Evolutionary conservation across 2,113 vertebrate genomes (phyloP), one percentile per base, ranked within the genome.

Genomic region (Eudyptes chrysolophus): DNA sequence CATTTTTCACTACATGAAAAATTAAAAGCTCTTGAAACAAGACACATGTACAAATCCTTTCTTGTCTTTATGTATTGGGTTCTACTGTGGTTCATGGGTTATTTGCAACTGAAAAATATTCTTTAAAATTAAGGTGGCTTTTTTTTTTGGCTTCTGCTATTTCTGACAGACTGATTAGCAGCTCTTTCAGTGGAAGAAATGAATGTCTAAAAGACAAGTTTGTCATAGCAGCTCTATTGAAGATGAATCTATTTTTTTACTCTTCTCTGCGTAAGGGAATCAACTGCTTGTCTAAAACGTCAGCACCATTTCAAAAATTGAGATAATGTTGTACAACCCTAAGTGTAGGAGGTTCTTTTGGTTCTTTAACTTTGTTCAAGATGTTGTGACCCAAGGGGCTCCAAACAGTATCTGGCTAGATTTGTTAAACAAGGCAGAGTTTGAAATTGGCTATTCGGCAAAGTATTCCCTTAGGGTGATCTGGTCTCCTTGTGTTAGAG

Each of bases 141-240:
- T 13, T 44, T 20, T 80, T 89, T 72, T 84, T 96, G 69, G 34
- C 71, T 92, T 64, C 66, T 93, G 34, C 75, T 95, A 58, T 84
- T 94, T 96, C 77, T 96, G 93, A 68, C 84, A 96, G 77, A 65
- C 70, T 92, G 89, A 94, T 95, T 87, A 95, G 81, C 83, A 94
- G 69, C 72, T 87, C 80, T 92, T 94, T 92, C 69, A 92, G 40
- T 75, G 58, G 55, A 70, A 94, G 38, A 87, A 94, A 86, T 68
- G 26, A 78, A 66, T 84, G 72, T 81, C 92, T 94, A 52, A 84
- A 94, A 75, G 94, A 95, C 94, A 91, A 82, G 86, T 89, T 96
- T 95, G 91, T 97, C 92, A 90, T 95, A 94, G 90, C 84, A 95
- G 82, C n/a, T 72, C 70, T 94, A 27, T 74, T 92, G 86, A 94